These are phyloP conservation scores for Drosophila trichaetosa DNA, from an alignment of 2,888 invertebrate genomes.

Conservation along the genomic window DNA sequence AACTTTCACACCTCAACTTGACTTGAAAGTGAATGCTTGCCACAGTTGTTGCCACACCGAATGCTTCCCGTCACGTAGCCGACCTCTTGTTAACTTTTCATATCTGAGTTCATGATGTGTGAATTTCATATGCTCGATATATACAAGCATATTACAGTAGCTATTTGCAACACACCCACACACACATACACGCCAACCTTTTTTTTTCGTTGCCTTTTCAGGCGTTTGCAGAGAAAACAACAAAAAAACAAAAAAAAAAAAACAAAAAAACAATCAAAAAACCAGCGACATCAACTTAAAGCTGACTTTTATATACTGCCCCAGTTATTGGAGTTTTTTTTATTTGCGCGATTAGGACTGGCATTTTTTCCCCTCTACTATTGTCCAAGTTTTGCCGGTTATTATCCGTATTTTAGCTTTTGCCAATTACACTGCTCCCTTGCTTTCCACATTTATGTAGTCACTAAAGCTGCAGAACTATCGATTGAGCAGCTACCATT, in stretches of 20 bases:
- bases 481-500: background rate
- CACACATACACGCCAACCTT: conserved; percentile 22
- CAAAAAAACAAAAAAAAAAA: background rate
- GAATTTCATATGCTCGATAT: conserved; percentile 56
- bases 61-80: conserved; percentile 60
- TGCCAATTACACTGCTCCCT: conserved; percentile 29
- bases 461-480: background rate
- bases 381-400: conserved; percentile 38
- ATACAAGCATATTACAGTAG: conserved; percentile 45
- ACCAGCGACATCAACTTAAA: conserved; percentile 24
- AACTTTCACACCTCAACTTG: conserved; percentile 49
- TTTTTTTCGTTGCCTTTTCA: conserved; percentile 61
- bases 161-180: conserved; percentile 26
- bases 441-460: background rate
- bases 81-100: conserved; percentile 72
- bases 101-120: conserved; percentile 64
- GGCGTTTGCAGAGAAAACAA: conserved; percentile 34
- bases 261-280: background rate
- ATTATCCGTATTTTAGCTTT: conserved; percentile 31
- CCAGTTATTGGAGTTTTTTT: conserved; percentile 27
- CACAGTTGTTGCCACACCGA: conserved; percentile 46
- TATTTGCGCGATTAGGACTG: conserved; percentile 55
- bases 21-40: conserved; percentile 47
- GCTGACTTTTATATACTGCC: conserved; percentile 29
- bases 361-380: conserved; percentile 22